Percentiles rank a stretch among this genome's conserved stretches.
Evolutionary conservation across 2,797 vertebrate genomes (phyloP).

Genomic region (Sebastiscus tertius): DNA sequence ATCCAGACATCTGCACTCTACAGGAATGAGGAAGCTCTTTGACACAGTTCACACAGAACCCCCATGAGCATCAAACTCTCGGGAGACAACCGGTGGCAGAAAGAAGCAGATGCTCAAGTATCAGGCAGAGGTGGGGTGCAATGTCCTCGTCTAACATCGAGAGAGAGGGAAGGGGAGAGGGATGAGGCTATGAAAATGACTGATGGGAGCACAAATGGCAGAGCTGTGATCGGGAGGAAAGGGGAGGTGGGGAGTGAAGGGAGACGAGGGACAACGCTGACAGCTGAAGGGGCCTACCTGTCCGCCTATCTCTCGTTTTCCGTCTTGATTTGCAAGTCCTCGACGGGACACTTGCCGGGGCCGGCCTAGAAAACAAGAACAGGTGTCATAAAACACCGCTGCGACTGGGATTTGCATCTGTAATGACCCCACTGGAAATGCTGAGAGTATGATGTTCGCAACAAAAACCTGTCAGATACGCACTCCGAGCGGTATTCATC

Average conservation of each 20-base stretch:
- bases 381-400: slow-evolving; percentile 79
- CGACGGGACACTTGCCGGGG: slow-evolving; percentile 58
- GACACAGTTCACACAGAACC: slow-evolving; percentile 65
- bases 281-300: slow-evolving; percentile 70
- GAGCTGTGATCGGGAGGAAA: slow-evolving; percentile 63
- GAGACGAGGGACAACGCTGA: slow-evolving; percentile 55
- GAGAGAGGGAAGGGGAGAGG: slow-evolving; percentile 45
- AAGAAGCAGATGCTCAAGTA: slow-evolving; percentile 61
- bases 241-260: slow-evolving; percentile 17
- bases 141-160: slow-evolving; percentile 59
- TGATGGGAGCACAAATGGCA: slow-evolving; percentile 77
- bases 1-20: slow-evolving; percentile 17
- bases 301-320: slow-evolving; percentile 74
- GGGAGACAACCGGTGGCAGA: slow-evolving; percentile 22
- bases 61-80: slow-evolving; percentile 41
- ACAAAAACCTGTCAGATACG: slow-evolving; percentile 66
- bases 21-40: slow-evolving; percentile 50
- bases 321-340: slow-evolving; percentile 80
- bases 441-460: slow-evolving; percentile 65
- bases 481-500: slow-evolving; percentile 63
- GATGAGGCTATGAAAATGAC: slow-evolving; percentile 77
- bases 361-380: slow-evolving; percentile 71
- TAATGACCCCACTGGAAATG: slow-evolving; percentile 71
- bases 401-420: slow-evolving; percentile 80
- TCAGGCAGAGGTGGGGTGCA: slow-evolving; percentile 51